Evolutionary conservation across 2,797 vertebrate genomes (phyloP).

Genomic region (Xyrichtys novacula): DNA sequence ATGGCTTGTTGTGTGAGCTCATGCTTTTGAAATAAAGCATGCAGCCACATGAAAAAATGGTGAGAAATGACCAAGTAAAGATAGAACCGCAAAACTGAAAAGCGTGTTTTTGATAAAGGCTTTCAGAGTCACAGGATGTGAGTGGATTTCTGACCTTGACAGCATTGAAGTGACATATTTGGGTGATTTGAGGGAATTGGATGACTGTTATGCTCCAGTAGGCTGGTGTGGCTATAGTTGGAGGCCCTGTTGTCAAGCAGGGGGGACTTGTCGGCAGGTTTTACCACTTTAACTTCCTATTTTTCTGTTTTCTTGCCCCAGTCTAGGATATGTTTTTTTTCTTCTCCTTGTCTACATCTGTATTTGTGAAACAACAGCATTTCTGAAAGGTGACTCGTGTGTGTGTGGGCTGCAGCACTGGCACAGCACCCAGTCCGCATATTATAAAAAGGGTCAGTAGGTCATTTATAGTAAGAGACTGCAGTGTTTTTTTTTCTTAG

Average conservation of each 20-base stretch:
- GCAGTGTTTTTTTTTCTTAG: constrained; percentile 34
- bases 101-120: constrained; percentile 55
- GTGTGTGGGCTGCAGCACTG: constrained; percentile 33
- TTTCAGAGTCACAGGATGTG: constrained; percentile 55
- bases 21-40: constrained; percentile 8
- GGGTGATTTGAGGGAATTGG: constrained; percentile 71
- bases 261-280: constrained; percentile 42
- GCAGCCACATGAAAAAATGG: constrained; percentile 28
- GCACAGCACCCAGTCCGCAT: constrained; percentile 21
- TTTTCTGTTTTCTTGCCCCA: constrained; percentile 61
- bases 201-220: constrained; percentile 66
- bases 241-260: constrained; percentile 50
- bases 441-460: constrained; percentile 74
- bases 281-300: constrained; percentile 52
- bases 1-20: background rate
- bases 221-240: constrained; percentile 55
- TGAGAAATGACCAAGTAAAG: constrained; percentile 27
- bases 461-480: constrained; percentile 61
- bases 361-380: constrained; percentile 60
- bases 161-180: constrained; percentile 77
- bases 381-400: constrained; percentile 64
- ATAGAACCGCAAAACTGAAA: constrained; percentile 43
- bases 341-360: constrained; percentile 57
- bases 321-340: constrained; percentile 68
- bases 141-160: constrained; percentile 68